These are phyloP conservation scores for Drosophila tristis DNA, from an alignment of 1,140 invertebrate species.

Conservation along the genomic window DNA sequence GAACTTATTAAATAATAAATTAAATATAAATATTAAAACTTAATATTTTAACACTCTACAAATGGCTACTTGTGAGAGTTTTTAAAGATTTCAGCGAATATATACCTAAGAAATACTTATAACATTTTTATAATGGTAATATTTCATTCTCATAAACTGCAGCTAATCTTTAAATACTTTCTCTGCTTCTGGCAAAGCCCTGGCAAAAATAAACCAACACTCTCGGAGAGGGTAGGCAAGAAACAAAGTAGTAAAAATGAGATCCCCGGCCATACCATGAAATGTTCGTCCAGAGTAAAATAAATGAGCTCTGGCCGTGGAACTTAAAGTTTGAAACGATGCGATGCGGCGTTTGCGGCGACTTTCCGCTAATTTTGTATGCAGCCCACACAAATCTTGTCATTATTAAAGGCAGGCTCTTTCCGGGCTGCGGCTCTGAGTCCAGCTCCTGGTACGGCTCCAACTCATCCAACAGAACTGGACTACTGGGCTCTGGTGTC, in stretches of 20 bases:
- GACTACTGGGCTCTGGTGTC: constrained; percentile 35
- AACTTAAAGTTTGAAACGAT: constrained; percentile 37
- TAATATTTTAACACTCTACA: no score
- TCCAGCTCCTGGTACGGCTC: background rate
- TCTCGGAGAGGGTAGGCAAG: constrained; percentile 5
- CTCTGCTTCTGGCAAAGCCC: no score
- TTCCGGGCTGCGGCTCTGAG: constrained; percentile 3
- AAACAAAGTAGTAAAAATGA: constrained; percentile 28
- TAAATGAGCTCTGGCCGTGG: constrained; percentile 55
- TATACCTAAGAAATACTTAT: background rate
- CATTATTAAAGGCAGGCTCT: constrained; percentile 65
- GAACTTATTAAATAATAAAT: no score
- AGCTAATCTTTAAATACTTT: background rate
- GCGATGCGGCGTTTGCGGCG: constrained; percentile 18
- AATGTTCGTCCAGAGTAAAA: constrained; percentile 52
- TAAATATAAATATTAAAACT: no score
- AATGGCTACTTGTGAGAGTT: no score
- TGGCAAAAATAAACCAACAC: background rate
- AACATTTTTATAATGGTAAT: background rate
- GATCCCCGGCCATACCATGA: constrained; percentile 15
- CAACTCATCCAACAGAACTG: constrained; percentile 18
- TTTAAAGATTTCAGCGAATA: no score
- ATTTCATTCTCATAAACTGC: no score
- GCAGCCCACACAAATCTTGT: constrained; percentile 74
- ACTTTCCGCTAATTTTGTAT: constrained; percentile 66